Conservation (phyloP, 2,113 vertebrate genomes). For the Oxygymnocypris stewartii region DNA sequence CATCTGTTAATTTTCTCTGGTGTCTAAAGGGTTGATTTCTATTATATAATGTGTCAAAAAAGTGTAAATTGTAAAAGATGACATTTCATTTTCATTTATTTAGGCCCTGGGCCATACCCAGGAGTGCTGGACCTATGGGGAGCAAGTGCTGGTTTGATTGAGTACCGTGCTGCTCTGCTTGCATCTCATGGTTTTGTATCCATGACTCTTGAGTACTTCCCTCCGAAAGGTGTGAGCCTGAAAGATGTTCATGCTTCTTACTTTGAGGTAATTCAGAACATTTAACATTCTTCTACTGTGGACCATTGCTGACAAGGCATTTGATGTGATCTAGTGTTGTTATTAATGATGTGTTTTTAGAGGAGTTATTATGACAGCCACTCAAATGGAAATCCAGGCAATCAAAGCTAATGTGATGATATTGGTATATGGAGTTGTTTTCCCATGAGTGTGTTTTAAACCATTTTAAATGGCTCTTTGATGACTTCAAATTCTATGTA, state of each 20-base stretch:
- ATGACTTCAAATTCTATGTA: background rate
- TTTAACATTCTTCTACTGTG: background rate
- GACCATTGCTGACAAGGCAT: background rate
- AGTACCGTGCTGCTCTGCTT: constrained; percentile 72
- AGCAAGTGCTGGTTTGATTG: constrained; percentile 72
- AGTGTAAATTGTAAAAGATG: background rate
- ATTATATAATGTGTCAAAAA: background rate
- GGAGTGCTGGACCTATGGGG: constrained; percentile 77
- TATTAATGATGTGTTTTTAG: background rate
- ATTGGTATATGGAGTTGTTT: background rate
- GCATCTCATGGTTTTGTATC: constrained; percentile 69
- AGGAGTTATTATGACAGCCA: background rate
- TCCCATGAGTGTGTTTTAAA: background rate
- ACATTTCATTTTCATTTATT: background rate
- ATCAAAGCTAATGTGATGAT: background rate
- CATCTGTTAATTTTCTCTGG: background rate
- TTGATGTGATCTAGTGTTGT: background rate
- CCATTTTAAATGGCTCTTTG: background rate
- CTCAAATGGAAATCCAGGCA: background rate
- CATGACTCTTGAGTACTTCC: constrained; percentile 69
- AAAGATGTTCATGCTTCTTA: background rate
- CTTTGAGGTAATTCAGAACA: constrained; percentile 68
- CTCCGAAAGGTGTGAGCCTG: background rate
- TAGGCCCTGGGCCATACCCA: constrained; percentile 76
- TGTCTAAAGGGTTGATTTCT: constrained; percentile 21